phyloP scores from a whole-genome alignment of 2,113 vertebrate genomes.

The Centrocercus urophasianus region DNA sequence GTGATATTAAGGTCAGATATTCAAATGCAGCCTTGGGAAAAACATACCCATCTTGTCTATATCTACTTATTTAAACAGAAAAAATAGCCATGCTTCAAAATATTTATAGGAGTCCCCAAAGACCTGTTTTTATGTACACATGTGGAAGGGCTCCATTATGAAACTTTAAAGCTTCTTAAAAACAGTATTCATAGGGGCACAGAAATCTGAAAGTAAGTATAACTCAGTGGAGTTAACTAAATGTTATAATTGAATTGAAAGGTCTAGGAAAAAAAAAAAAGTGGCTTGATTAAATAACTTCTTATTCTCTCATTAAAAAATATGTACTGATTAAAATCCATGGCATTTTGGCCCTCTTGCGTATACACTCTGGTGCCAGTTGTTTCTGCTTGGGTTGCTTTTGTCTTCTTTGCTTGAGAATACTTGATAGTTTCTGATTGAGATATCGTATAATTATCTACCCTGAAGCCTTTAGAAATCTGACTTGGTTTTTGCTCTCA shows the following conservation, averaged over 20 bases:
- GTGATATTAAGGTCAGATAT: constrained; percentile 24
- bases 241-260: not conserved
- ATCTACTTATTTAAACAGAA: not conserved
- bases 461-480: not conserved
- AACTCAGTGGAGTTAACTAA: not conserved
- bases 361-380: not conserved
- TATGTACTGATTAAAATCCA: not conserved
- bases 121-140: not conserved
- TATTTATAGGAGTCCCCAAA: not conserved
- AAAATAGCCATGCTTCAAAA: not conserved
- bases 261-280: not conserved
- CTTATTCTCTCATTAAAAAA: not conserved
- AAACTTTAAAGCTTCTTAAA: not conserved
- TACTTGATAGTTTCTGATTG: not conserved
- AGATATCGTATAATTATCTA: not conserved
- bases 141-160: not conserved
- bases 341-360: not conserved
- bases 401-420: not conserved
- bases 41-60: not conserved
- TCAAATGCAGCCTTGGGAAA: not conserved
- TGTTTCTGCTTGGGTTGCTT: not conserved
- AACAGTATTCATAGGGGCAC: not conserved
- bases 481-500: not conserved
- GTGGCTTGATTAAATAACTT: not conserved
- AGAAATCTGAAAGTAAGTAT: not conserved